phyloP scores from a whole-genome alignment of 2,888 invertebrate species.

The Cheilosia scutellata region DNA sequence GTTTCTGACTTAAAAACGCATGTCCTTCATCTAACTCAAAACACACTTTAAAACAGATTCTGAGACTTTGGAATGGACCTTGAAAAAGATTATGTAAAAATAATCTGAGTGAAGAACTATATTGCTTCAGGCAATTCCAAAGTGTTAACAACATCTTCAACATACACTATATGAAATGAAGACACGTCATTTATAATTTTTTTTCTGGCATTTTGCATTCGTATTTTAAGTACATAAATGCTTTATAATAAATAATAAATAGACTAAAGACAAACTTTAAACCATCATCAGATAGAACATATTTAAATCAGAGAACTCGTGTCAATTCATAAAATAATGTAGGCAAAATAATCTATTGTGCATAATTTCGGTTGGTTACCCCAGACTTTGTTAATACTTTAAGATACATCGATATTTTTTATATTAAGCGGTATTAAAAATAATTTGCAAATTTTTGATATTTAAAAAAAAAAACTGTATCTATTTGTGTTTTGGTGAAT shows the following conservation, averaged over 20 bases:
- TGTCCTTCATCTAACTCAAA: too few species aligned
- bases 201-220: slow-evolving; percentile 23
- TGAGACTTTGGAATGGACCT: too few species aligned
- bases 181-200: background rate
- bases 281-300: slow-evolving; percentile 16
- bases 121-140: too few species aligned
- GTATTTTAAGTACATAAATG: slow-evolving; percentile 4
- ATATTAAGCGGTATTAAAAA: slow-evolving; percentile 40
- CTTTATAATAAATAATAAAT: slow-evolving; percentile 25
- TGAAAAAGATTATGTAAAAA: too few species aligned
- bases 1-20: too few species aligned
- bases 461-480: background rate
- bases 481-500: slow-evolving; percentile 2
- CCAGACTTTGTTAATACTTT: slow-evolving; percentile 11
- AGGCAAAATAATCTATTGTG: slow-evolving; percentile 25
- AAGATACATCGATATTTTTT: slow-evolving; percentile 53
- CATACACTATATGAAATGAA: too few species aligned
- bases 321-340: slow-evolving; percentile 58
- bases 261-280: background rate
- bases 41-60: too few species aligned
- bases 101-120: too few species aligned
- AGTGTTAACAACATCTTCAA: too few species aligned
- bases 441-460: slow-evolving; percentile 57
- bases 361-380: slow-evolving; percentile 15
- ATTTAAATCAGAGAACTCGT: slow-evolving; percentile 48